Base-by-base conservation (phyloP, 2,797 vertebrate genomes). In the Ispidina picta region DNA sequence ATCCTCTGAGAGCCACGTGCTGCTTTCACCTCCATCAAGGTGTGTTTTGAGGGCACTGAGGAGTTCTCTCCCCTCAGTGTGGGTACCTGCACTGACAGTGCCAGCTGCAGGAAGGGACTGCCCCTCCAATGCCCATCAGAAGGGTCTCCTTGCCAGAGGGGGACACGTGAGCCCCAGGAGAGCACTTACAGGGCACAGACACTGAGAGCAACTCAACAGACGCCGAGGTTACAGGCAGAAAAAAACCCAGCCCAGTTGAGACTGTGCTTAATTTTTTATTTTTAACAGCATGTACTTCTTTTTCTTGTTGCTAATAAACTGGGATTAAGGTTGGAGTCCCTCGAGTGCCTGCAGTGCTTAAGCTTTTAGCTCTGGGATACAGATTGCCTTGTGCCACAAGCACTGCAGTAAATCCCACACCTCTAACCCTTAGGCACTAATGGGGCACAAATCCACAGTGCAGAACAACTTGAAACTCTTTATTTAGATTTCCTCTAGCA, bases 381-480 rank as follows among this genome's bases (percentile, higher is more conserved):
- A 89, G 55, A 90, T 19, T 88, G 86, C 62, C 84, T 92, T 71
- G 75, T 94, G 77, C 81, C 89, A 92, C 81, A 33, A 64, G 51
- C 52, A 49, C 74, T 37, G 69, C 79, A 56, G 77, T 92, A 96
- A 95, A 90, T 95, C 81, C 88, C 76, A 91, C 87, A 75, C 54
- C 23, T 33, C 87, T 82, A 87, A 84, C 88, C 80, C 73, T 78
- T 63, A 59, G 55, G 77, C 78, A 79, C 55, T 89, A 88, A 71
- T 66, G 88, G 92, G 78, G 62, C 76, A 95, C 71, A 79, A 84
- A 78, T 64, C 52, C 89, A 65, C 14, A 10, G 68, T 41, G 72
- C 48, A 80, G 79, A 94, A 88, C 83, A 92, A 90, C 84, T 93
- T 6, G 3, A 68, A 95, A 78, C 52, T 89, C 88, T 59, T 92